A percentile compares a stretch with the other conserved stretches of the same genome.
Evolutionary conservation across 2,113 vertebrate genomes (phyloP).

Genomic region (Stomatorhinus ivindoensis): DNA sequence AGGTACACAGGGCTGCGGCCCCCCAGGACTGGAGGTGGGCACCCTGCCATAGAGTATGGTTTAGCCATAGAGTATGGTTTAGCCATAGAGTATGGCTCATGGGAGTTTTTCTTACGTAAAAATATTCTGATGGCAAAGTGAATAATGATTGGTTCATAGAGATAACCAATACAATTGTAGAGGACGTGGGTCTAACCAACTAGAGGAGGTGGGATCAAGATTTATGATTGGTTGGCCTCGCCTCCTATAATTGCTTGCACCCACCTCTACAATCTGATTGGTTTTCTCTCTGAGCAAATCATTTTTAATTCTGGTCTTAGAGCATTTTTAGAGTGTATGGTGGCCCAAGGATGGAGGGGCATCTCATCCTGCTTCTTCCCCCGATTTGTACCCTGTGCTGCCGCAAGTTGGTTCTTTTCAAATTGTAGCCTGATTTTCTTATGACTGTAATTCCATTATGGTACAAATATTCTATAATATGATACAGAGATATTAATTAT

Average conservation of each 20-base stretch:
- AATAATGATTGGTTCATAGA: background rate
- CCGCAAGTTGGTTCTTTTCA: background rate
- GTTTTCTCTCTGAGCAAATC: too few relatives aligned
- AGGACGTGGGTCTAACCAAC: background rate
- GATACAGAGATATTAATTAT: background rate
- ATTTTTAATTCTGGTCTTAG: background rate
- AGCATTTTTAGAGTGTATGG: background rate
- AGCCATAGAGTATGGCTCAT: background rate
- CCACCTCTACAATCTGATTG: too few relatives aligned
- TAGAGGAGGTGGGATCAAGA: background rate
- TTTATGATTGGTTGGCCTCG: background rate
- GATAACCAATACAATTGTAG: background rate
- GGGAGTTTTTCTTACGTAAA: background rate
- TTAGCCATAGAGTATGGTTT: background rate
- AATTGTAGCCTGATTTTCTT: background rate
- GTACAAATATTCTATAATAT: background rate
- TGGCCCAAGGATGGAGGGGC: background rate
- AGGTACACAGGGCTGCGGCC: too few relatives aligned
- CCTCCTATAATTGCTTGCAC: too few relatives aligned
- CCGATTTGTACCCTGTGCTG: background rate
- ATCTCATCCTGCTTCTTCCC: background rate
- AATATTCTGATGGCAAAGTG: background rate
- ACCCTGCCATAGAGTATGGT: background rate
- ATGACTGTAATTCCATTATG: background rate
- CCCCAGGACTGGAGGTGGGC: too few relatives aligned